Percentiles rank a stretch among this genome's conserved stretches.
These are phyloP conservation scores for Xylocopa sonorina DNA, from an alignment of 1,140 invertebrate genomes.

Conservation along the genomic window DNA sequence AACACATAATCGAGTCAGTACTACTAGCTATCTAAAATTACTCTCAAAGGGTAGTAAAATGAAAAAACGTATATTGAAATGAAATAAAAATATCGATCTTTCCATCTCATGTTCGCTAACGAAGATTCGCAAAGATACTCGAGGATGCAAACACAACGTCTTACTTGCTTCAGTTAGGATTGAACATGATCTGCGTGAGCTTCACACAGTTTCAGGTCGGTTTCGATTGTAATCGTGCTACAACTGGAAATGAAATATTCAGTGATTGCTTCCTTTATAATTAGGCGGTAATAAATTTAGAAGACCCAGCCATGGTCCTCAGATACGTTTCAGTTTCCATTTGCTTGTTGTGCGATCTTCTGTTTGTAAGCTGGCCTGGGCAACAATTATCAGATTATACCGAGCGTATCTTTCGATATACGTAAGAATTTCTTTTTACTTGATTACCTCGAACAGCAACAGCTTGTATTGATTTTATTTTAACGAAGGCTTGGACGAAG, in stretches of 20 bases:
- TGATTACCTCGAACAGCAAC: too few species aligned
- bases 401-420: conserved; percentile 49
- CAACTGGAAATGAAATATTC: too few species aligned
- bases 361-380: conserved; percentile 63
- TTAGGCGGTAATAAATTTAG: conserved; percentile 62
- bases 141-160: conserved; percentile 62
- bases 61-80: too few species aligned
- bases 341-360: conserved; percentile 53
- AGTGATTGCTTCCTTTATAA: neutral
- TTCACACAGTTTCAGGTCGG: conserved; percentile 69
- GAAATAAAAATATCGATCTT: neutral
- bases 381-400: conserved; percentile 62
- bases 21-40: neutral
- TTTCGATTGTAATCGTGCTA: neutral
- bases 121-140: conserved; percentile 59
- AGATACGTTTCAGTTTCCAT: conserved; percentile 59
- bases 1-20: conserved; percentile 67
- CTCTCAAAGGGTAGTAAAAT: too few species aligned
- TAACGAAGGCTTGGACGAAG: too few species aligned
- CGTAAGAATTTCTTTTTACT: conserved; percentile 56
- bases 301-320: conserved; percentile 38
- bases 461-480: too few species aligned
- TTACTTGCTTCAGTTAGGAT: conserved; percentile 63
- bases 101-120: neutral
- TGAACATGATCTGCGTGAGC: conserved; percentile 66